Percentiles rank a stretch among this genome's conserved stretches.
These are phyloP conservation scores for Bombus pascuorum DNA, from an alignment of 1,140 invertebrate species.

Conservation along the genomic window DNA sequence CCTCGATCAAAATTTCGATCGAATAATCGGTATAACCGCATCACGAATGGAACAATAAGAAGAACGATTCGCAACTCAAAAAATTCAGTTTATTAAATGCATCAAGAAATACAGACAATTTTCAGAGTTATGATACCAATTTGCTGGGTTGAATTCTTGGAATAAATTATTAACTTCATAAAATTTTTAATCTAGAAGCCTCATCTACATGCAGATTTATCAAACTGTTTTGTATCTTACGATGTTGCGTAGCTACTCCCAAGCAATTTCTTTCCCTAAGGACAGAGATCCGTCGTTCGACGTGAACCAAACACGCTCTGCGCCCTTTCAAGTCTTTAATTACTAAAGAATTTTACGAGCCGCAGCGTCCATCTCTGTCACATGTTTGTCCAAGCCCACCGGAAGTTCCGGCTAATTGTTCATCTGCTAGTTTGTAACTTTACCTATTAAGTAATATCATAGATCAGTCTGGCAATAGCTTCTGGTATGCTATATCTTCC, in stretches of 20 bases:
- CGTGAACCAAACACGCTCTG: constrained; percentile 48
- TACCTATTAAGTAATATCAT: constrained; percentile 44
- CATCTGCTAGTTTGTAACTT: constrained; percentile 77
- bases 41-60: background rate
- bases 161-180: constrained; percentile 23
- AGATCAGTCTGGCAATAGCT: background rate
- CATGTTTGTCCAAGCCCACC: constrained; percentile 72
- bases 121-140: background rate
- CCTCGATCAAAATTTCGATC: constrained; percentile 55
- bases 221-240: constrained; percentile 42
- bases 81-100: background rate
- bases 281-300: constrained; percentile 51
- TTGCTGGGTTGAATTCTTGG: background rate
- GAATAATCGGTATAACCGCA: constrained; percentile 18
- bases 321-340: constrained; percentile 69
- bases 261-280: constrained; percentile 23
- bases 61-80: too few species aligned
- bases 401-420: constrained; percentile 76
- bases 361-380: constrained; percentile 67
- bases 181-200: constrained; percentile 39
- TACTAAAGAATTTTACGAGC: constrained; percentile 76
- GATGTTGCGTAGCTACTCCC: constrained; percentile 21
- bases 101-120: background rate
- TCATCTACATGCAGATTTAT: constrained; percentile 59
- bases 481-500: too few species aligned